phyloP scores from a whole-genome alignment of 2,113 vertebrate species.

The Murina feae region DNA sequence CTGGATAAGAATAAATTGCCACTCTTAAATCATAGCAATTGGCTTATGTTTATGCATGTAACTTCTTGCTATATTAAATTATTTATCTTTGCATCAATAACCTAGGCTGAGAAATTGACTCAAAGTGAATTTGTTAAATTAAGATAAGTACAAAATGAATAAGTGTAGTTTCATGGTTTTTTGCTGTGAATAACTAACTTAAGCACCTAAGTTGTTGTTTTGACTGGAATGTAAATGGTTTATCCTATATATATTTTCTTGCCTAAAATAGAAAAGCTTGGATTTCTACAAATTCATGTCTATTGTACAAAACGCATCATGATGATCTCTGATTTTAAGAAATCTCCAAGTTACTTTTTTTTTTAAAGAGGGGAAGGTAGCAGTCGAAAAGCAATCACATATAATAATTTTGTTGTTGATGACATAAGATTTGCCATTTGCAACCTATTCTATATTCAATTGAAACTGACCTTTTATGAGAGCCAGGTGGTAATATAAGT shows the following conservation, averaged over 20 bases:
- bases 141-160: conserved; percentile 34
- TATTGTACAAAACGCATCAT: conserved; percentile 10
- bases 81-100: conserved; percentile 24
- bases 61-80: conserved; percentile 7
- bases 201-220: conserved; percentile 65
- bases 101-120: conserved; percentile 48
- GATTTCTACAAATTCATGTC: conserved; percentile 47
- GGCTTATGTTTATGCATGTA: background rate
- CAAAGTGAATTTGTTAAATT: conserved; percentile 52
- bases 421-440: conserved; percentile 78
- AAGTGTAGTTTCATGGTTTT: background rate
- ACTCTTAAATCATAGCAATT: background rate
- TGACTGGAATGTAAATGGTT: conserved; percentile 71
- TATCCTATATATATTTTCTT: conserved; percentile 64
- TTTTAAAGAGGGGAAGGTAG: conserved; percentile 68
- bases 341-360: conserved; percentile 59
- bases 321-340: conserved; percentile 54
- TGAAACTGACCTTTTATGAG: conserved; percentile 81
- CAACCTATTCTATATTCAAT: conserved; percentile 77
- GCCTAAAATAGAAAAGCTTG: conserved; percentile 63
- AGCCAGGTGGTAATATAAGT: conserved; percentile 78
- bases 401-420: conserved; percentile 78
- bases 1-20: background rate
- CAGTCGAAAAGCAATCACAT: conserved; percentile 75
- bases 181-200: background rate